A percentile compares a stretch with the other conserved stretches of the same genome.
phyloP scores from a whole-genome alignment of 2,113 vertebrate species.

The Variabilichromis moorii region DNA sequence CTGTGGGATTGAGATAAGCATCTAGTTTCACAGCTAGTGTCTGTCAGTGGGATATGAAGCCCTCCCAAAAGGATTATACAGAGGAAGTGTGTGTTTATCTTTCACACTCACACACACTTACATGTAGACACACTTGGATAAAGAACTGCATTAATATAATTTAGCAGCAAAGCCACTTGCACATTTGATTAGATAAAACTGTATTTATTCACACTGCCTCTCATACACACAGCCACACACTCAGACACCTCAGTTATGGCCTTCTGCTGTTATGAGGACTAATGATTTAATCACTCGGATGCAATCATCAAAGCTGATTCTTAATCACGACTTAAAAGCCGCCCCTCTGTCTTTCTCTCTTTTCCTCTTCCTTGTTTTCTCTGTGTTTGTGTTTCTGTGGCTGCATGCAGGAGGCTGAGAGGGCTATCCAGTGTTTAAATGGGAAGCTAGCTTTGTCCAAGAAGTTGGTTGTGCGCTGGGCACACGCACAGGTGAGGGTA shows the following conservation, averaged over 20 bases:
- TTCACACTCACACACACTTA: constrained; percentile 6
- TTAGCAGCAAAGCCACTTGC: constrained; percentile 19
- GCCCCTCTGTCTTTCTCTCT: neutral
- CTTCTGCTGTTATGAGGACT: constrained; percentile 6
- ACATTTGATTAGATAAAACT: constrained; percentile 34
- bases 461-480: constrained; percentile 95
- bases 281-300: constrained; percentile 45
- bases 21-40: constrained; percentile 58
- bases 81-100: constrained; percentile 64
- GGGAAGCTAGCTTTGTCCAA: constrained; percentile 97
- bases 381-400: neutral
- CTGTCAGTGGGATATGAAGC: constrained; percentile 57
- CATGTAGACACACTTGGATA: neutral
- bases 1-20: constrained; percentile 52
- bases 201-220: neutral
- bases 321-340: neutral
- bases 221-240: neutral
- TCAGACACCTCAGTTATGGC: neutral
- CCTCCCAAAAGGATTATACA: constrained; percentile 52
- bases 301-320: constrained; percentile 35
- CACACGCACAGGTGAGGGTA: constrained; percentile 96
- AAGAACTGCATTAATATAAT: constrained; percentile 44
- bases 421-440: constrained; percentile 94
- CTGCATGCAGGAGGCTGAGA: constrained; percentile 84
- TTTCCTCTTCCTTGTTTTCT: neutral